Evolutionary conservation across 2,797 vertebrate species (phyloP).

Genomic region (Sciurus vulgaris): DNA sequence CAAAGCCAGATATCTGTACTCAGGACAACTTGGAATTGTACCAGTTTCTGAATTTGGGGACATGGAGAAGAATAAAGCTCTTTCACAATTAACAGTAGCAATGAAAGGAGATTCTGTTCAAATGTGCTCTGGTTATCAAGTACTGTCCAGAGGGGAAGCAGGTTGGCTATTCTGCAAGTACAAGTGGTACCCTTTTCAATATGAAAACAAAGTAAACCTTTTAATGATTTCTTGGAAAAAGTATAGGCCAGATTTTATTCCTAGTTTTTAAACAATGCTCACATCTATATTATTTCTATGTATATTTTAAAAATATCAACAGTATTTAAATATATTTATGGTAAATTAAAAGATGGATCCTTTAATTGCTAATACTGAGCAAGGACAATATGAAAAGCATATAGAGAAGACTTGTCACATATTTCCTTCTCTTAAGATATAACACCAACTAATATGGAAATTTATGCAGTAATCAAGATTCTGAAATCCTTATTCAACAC

Average conservation of each 20-base stretch:
- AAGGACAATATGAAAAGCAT: not conserved
- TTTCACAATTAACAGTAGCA: conserved; percentile 69
- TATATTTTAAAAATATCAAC: conserved; percentile 6
- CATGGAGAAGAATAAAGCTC: conserved; percentile 76
- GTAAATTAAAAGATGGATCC: conserved; percentile 16
- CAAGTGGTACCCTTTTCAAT: conserved; percentile 56
- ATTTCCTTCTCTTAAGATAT: conserved; percentile 10
- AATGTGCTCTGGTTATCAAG: conserved; percentile 81
- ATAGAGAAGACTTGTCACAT: not conserved
- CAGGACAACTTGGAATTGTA: conserved; percentile 67
- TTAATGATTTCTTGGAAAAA: conserved; percentile 38
- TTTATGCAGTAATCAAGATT: not conserved
- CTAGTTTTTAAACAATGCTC: conserved; percentile 42
- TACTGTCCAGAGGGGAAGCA: conserved; percentile 66
- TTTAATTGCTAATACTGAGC: conserved; percentile 1
- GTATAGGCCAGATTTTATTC: not conserved
- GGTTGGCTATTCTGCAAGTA: conserved; percentile 53
- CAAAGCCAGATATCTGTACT: conserved; percentile 73
- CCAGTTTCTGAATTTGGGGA: conserved; percentile 70
- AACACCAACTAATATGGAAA: not conserved
- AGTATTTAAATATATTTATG: conserved; percentile 32
- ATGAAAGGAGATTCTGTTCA: conserved; percentile 80
- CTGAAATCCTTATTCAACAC: not conserved
- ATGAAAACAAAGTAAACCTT: conserved; percentile 71
- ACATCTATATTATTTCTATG: not conserved